These are phyloP conservation scores for Metellina segmentata DNA, from an alignment of 2,888 invertebrate genomes.

Conservation along the genomic window DNA sequence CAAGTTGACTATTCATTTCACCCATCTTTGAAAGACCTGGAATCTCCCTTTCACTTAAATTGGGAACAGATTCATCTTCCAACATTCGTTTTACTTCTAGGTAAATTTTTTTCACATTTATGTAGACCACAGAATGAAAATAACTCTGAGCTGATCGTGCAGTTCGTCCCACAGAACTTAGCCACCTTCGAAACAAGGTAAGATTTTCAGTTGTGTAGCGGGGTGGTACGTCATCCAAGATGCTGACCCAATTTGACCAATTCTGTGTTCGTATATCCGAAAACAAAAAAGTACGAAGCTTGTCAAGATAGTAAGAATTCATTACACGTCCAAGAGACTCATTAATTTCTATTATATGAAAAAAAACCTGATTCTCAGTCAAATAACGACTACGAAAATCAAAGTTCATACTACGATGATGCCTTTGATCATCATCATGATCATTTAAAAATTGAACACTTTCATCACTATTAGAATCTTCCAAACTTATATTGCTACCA, in stretches of 20 bases:
- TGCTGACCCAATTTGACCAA: conserved; percentile 27
- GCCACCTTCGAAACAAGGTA: conserved; percentile 6
- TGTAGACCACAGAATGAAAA: conserved; percentile 13
- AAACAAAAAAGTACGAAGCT: conserved; percentile 12
- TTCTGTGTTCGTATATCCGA: background rate
- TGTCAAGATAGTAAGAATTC: background rate
- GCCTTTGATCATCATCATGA: no score
- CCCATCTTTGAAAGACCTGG: conserved; percentile 13
- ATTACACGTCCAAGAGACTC: background rate
- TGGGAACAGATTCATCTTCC: background rate
- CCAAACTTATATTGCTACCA: background rate
- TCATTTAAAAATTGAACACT: no score
- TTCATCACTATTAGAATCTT: background rate
- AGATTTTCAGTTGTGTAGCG: background rate
- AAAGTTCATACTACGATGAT: background rate
- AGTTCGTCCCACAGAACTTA: conserved; percentile 26
- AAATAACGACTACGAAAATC: conserved; percentile 7
- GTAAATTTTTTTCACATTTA: conserved; percentile 33
- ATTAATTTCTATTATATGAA: conserved; percentile 23
- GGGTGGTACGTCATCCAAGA: background rate
- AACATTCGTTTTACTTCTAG: conserved; percentile 26
- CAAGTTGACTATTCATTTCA: background rate
- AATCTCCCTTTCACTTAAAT: background rate
- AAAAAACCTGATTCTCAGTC: conserved; percentile 19
- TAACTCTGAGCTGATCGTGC: conserved; percentile 2